A percentile compares a stretch with the other conserved stretches of the same genome.
Evolutionary conservation across 35 echinoderm and acorn worm species (phyloP).

Genomic region (Diadema setosum): DNA sequence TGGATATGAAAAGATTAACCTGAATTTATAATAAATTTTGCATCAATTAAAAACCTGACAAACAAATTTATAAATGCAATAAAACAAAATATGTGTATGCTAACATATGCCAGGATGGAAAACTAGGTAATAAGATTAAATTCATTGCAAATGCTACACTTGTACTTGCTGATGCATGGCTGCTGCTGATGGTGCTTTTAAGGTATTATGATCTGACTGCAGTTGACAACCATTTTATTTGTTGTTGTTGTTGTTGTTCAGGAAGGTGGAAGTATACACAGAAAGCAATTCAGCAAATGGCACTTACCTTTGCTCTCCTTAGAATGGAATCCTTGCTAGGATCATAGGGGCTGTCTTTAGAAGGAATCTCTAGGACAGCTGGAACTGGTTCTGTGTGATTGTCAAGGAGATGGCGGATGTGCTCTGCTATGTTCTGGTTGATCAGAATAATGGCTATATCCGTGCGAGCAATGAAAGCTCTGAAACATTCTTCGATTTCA

Average conservation of each 20-base stretch:
- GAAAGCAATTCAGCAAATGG: neutral
- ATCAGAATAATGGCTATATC: slow-evolving; percentile 98
- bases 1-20: no score
- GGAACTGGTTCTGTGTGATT: slow-evolving; percentile 78
- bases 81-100: no score
- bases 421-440: slow-evolving; percentile 95
- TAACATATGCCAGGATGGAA: no score
- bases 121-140: neutral
- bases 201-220: neutral
- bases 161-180: neutral
- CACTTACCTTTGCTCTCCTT: slow-evolving; percentile 91
- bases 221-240: no score
- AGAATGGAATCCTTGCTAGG: slow-evolving; percentile 94
- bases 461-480: slow-evolving; percentile 44
- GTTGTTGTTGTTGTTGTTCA: no score
- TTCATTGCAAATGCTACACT: neutral
- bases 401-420: slow-evolving; percentile 87
- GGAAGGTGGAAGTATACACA: neutral
- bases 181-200: neutral
- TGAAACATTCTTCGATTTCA: slow-evolving; percentile 95
- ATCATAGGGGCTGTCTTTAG: slow-evolving; percentile 99
- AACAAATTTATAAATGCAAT: no score
- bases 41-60: no score
- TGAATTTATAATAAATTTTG: no score
- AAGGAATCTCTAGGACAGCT: slow-evolving; percentile 89